phyloP scores from a whole-genome alignment of 2,113 vertebrate genomes.

The Thermophis baileyi region DNA sequence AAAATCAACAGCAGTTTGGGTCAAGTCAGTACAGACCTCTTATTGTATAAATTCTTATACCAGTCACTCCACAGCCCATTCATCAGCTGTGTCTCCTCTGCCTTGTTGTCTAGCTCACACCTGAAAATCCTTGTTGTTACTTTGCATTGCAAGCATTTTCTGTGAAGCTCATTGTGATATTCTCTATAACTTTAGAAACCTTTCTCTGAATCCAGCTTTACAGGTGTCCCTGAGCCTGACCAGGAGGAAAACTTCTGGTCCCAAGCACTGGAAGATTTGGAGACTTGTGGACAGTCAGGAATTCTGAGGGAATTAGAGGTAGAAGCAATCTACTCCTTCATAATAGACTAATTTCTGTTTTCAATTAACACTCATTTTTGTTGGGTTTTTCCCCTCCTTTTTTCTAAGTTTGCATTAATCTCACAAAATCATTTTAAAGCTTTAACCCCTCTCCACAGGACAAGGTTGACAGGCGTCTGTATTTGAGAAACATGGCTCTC shows the following conservation, averaged over 20 bases:
- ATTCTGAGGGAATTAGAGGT: slow-evolving; percentile 98
- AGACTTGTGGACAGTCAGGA: slow-evolving; percentile 96
- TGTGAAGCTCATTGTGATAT: slow-evolving; percentile 30
- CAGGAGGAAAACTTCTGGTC: slow-evolving; percentile 99
- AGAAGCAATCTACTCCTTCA: slow-evolving; percentile 61
- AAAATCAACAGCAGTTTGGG: not conserved
- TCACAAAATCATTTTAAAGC: slow-evolving; percentile 76
- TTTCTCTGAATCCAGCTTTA: slow-evolving; percentile 76
- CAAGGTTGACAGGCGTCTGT: slow-evolving; percentile 86
- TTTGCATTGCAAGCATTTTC: slow-evolving; percentile 39
- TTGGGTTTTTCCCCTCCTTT: slow-evolving; percentile 43
- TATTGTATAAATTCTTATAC: not conserved
- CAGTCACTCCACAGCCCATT: not conserved
- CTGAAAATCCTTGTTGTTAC: slow-evolving; percentile 13
- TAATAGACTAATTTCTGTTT: slow-evolving; percentile 51
- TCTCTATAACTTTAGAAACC: slow-evolving; percentile 35
- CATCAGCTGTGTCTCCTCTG: not conserved
- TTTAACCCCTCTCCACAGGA: slow-evolving; percentile 87
- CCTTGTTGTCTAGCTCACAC: not conserved
- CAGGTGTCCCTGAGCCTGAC: slow-evolving; percentile 85
- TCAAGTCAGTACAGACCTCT: not conserved
- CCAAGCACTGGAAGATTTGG: slow-evolving; percentile 95
- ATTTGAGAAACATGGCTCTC: slow-evolving; percentile 87
- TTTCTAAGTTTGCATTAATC: slow-evolving; percentile 69
- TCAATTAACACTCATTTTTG: slow-evolving; percentile 68